Percentiles rank a stretch among this genome's conserved stretches.
phyloP scores from a whole-genome alignment of 2,888 invertebrate genomes.

The Congeria kusceri region DNA sequence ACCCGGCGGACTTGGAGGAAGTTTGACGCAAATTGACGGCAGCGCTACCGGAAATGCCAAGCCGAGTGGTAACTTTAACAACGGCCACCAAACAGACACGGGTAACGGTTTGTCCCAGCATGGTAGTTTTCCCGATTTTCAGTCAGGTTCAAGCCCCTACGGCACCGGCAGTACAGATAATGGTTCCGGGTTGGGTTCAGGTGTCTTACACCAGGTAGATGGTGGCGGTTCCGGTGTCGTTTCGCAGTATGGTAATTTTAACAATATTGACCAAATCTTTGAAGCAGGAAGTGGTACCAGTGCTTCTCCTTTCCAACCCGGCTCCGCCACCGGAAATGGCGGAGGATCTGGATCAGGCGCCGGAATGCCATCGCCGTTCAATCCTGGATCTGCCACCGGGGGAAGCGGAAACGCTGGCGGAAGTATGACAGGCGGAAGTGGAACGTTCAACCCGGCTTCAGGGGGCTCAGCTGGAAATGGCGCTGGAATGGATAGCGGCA shows the following conservation, averaged over 20 bases:
- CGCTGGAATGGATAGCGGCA: neutral
- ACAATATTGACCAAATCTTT: constrained; percentile 14
- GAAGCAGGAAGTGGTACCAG: neutral
- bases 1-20: constrained; percentile 7
- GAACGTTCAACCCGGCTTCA: neutral
- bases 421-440: neutral
- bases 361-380: constrained; percentile 6
- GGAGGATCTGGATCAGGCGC: neutral
- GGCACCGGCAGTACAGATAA: too few relatives aligned
- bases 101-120: too few relatives aligned
- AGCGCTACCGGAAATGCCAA: constrained; percentile 6
- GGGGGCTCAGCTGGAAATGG: neutral
- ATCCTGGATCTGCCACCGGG: neutral
- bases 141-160: neutral
- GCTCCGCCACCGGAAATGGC: neutral
- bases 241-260: constrained; percentile 3
- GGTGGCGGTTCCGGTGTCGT: neutral
- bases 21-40: constrained; percentile 10
- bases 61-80: neutral
- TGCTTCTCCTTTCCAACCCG: constrained; percentile 10
- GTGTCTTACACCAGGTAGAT: constrained; percentile 9
- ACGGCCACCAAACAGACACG: too few relatives aligned
- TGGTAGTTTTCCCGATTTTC: too few relatives aligned
- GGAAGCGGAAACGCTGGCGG: neutral
- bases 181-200: constrained; percentile 5